phyloP scores from a whole-genome alignment of 2,888 invertebrate species.

The Cheilosia variabilis region DNA sequence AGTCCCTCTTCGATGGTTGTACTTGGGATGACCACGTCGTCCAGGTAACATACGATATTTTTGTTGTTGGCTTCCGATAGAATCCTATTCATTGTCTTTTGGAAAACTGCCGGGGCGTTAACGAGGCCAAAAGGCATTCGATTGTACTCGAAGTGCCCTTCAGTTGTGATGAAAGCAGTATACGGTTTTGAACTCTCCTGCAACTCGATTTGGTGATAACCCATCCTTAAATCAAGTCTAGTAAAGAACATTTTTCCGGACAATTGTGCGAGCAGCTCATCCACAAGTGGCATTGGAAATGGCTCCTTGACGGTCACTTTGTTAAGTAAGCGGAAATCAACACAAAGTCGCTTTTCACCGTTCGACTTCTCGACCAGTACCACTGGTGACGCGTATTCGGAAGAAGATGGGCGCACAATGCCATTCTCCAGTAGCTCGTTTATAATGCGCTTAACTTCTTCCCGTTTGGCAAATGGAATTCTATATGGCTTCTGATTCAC shows the following conservation, averaged over 20 bases:
- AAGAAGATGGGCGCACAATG: conserved; percentile 59
- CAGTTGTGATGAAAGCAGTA: conserved; percentile 24
- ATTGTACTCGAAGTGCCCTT: conserved; percentile 61
- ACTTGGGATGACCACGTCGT: conserved; percentile 69
- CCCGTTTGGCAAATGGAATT: conserved; percentile 48
- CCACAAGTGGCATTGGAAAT: conserved; percentile 17
- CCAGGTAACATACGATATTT: conserved; percentile 42
- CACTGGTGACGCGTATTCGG: neutral
- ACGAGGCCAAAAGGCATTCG: conserved; percentile 68
- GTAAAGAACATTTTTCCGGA: conserved; percentile 10
- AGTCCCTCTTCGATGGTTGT: conserved; percentile 37
- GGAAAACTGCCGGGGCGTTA: conserved; percentile 65
- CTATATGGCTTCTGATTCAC: conserved; percentile 41
- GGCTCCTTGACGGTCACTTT: neutral
- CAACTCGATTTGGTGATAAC: conserved; percentile 59
- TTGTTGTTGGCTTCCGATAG: conserved; percentile 12
- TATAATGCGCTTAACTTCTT: neutral
- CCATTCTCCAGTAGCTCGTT: conserved; percentile 39
- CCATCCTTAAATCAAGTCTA: conserved; percentile 57
- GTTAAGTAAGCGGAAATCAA: conserved; percentile 18
- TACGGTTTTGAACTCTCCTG: conserved; percentile 20
- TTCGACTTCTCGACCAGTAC: conserved; percentile 5
- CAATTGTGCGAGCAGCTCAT: neutral
- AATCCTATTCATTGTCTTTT: conserved; percentile 57
- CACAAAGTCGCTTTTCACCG: conserved; percentile 20